Percentiles rank a stretch among this genome's conserved stretches.
phyloP scores from a whole-genome alignment of 1,140 invertebrate genomes.

The Dendroctonus valens region DNA sequence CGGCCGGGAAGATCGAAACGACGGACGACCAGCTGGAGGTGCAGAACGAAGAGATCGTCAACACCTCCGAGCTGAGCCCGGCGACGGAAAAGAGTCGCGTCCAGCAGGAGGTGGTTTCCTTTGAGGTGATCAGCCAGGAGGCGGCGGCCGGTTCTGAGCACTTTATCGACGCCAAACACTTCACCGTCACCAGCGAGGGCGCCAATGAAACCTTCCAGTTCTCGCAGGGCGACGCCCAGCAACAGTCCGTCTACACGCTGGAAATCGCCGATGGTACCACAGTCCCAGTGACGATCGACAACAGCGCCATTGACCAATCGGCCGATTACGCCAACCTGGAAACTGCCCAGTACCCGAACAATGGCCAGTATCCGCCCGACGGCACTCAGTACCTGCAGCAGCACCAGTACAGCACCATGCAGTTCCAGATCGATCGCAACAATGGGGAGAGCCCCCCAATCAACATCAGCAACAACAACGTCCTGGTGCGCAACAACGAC shows the following conservation, averaged over 20 bases:
- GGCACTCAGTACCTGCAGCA: conserved; percentile 39
- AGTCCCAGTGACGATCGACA: conserved; percentile 23
- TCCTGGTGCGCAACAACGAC: conserved; percentile 38
- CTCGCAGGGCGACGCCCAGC: neutral
- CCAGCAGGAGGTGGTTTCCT: conserved; percentile 15
- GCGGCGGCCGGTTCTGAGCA: conserved; percentile 5
- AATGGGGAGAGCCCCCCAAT: conserved; percentile 38
- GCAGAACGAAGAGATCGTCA: conserved; percentile 37
- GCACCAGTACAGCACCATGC: conserved; percentile 36
- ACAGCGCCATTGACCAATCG: conserved; percentile 22
- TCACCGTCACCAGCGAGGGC: conserved; percentile 10
- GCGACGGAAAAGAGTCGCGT: conserved; percentile 20
- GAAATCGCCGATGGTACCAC: conserved; percentile 13
- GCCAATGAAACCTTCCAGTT: conserved; percentile 3
- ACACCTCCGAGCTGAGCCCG: conserved; percentile 33
- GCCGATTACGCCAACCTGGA: conserved; percentile 42
- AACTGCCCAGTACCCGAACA: conserved; percentile 37
- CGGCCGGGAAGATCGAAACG: conserved; percentile 37
- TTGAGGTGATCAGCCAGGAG: conserved; percentile 11
- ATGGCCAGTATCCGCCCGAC: conserved; percentile 34
- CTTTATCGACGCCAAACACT: conserved; percentile 14
- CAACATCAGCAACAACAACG: conserved; percentile 20
- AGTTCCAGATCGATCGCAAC: conserved; percentile 29
- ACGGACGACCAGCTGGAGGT: conserved; percentile 38
- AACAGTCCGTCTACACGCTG: conserved; percentile 18